Evolutionary conservation across 2,797 vertebrate species (phyloP).

Genomic region (Intellagama lesueurii): DNA sequence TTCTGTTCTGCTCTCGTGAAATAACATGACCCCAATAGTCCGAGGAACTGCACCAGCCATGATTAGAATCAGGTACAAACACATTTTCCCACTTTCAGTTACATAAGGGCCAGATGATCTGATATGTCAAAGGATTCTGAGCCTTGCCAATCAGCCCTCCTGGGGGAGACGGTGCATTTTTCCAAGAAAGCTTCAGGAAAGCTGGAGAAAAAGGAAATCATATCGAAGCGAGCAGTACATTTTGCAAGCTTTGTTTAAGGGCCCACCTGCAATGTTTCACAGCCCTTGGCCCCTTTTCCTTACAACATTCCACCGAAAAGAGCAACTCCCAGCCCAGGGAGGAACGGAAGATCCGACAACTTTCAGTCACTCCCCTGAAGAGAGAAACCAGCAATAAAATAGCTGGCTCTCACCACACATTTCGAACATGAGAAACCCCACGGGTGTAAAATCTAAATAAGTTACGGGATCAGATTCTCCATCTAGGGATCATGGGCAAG

Average conservation of each 20-base stretch:
- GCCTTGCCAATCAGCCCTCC: conserved; percentile 51
- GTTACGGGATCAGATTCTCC: background rate
- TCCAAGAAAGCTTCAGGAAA: conserved; percentile 53
- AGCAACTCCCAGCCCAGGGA: background rate
- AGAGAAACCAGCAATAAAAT: conserved; percentile 8
- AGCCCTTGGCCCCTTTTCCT: background rate
- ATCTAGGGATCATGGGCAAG: background rate
- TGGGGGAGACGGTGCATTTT: conserved; percentile 36
- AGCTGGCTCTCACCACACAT: background rate
- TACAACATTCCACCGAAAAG: background rate
- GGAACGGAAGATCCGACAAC: conserved; percentile 1
- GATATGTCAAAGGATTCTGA: conserved; percentile 38
- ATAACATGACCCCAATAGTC: background rate
- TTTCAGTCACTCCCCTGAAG: background rate
- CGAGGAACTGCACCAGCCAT: background rate
- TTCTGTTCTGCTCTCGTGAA: background rate
- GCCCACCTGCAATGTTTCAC: conserved; percentile 18
- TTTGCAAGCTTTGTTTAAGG: background rate
- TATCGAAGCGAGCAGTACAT: conserved; percentile 18
- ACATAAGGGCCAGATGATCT: conserved; percentile 26
- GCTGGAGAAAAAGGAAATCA: conserved; percentile 13
- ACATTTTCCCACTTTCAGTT: conserved; percentile 10
- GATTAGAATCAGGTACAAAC: background rate
- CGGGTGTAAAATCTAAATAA: background rate
- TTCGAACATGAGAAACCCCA: background rate